Evolutionary conservation across 2,888 invertebrate species (phyloP).

Genomic region (Deilephila elpenor): DNA sequence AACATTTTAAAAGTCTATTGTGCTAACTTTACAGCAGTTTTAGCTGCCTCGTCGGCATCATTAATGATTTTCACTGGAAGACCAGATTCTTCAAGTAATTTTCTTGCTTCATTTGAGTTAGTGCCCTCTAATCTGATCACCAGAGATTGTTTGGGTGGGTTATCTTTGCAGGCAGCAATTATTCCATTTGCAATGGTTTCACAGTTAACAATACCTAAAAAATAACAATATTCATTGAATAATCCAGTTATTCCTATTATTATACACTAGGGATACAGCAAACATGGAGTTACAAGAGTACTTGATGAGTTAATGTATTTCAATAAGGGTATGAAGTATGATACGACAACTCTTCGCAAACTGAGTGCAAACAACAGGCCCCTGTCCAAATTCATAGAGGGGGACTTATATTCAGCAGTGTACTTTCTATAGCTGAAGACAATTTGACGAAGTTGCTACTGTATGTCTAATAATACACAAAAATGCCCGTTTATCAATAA

Average conservation of each 20-base stretch:
- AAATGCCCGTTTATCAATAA: neutral
- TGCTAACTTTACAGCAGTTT: slow-evolving; percentile 89
- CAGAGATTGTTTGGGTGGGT: slow-evolving; percentile 93
- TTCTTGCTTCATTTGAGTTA: slow-evolving; percentile 93
- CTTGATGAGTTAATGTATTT: no score
- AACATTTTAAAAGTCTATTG: slow-evolving; percentile 35
- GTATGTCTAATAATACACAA: neutral
- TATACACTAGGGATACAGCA: no score
- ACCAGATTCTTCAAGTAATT: slow-evolving; percentile 92
- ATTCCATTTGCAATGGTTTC: slow-evolving; percentile 98
- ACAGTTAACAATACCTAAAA: slow-evolving; percentile 97
- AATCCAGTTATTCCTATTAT: no score
- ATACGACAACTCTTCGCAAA: no score
- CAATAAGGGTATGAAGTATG: no score
- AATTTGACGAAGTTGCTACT: no score
- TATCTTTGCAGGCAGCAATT: slow-evolving; percentile 92
- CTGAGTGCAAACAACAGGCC: no score
- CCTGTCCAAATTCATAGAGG: no score
- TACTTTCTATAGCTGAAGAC: no score
- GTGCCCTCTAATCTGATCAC: slow-evolving; percentile 98
- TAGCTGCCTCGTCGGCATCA: slow-evolving; percentile 97
- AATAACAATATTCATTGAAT: slow-evolving; percentile 27
- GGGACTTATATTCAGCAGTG: neutral
- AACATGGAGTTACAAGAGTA: no score
- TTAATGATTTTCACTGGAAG: slow-evolving; percentile 92